Conservation (phyloP, 2,888 invertebrate genomes). For the Ypsolopha scabrella region DNA sequence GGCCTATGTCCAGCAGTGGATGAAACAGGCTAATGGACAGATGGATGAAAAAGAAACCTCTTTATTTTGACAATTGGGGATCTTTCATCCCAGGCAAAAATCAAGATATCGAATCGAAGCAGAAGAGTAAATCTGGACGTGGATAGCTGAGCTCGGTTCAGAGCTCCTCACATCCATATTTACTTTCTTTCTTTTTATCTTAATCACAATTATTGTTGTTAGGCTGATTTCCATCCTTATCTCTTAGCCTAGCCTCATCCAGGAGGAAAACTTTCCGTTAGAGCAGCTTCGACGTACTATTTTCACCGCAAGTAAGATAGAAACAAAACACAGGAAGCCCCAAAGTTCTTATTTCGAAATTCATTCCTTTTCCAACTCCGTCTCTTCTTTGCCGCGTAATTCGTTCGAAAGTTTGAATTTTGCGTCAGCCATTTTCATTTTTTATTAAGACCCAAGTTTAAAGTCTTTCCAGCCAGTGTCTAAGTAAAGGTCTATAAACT, state of each 20-base stretch:
- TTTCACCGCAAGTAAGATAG: constrained; percentile 23
- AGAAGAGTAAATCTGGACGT: no score
- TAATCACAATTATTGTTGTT: no score
- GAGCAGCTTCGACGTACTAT: constrained; percentile 27
- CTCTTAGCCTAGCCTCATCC: constrained; percentile 34
- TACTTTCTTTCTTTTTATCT: no score
- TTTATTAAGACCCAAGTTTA: not conserved
- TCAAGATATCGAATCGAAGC: no score
- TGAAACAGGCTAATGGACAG: no score
- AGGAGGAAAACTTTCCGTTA: constrained; percentile 39
- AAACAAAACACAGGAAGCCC: constrained; percentile 44
- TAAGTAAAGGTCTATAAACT: constrained; percentile 2
- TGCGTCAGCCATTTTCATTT: not conserved
- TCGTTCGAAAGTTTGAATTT: constrained; percentile 14
- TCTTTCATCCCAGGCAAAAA: no score
- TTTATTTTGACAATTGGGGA: no score
- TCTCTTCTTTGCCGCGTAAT: constrained; percentile 28
- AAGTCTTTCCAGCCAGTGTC: not conserved
- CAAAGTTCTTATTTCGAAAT: constrained; percentile 17
- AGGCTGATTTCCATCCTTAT: not conserved
- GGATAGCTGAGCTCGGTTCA: no score
- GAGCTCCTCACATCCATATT: no score
- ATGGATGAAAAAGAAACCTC: no score
- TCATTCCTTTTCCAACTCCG: constrained; percentile 40
- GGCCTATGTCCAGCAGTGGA: no score